phyloP scores from a whole-genome alignment of 2,797 vertebrate species.

The Botia kubotai region DNA sequence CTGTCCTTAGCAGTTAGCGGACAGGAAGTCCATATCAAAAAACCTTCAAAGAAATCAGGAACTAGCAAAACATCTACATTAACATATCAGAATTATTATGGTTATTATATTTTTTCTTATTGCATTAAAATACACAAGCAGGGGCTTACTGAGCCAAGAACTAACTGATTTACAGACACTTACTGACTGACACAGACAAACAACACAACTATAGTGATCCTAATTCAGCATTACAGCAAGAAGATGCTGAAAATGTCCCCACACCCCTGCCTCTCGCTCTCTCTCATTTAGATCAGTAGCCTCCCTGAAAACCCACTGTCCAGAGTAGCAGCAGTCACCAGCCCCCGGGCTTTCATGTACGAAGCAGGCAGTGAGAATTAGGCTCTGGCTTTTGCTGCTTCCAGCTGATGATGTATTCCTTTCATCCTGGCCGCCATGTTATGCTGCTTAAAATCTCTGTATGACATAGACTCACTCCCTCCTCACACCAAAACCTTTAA shows the following conservation, averaged over 20 bases:
- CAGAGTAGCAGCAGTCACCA: neutral
- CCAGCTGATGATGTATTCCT: conserved; percentile 48
- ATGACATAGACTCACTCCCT: conserved; percentile 51
- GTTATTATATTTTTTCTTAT: no score
- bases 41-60: neutral
- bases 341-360: conserved; percentile 36
- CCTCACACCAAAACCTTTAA: conserved; percentile 65
- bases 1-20: no score
- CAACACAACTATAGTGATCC: neutral
- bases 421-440: conserved; percentile 58
- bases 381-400: conserved; percentile 16
- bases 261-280: conserved; percentile 24
- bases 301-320: neutral
- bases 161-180: no score
- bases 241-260: conserved; percentile 1
- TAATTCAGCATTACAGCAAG: neutral
- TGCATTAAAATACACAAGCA: no score
- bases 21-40: no score
- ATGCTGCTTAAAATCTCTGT: conserved; percentile 61
- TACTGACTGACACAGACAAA: neutral
- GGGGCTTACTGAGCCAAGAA: neutral
- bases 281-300: conserved; percentile 14
- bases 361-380: conserved; percentile 61
- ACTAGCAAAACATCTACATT: no score
- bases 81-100: no score